Evolutionary conservation across 2,113 vertebrate species (phyloP).

Genomic region (Lanius collurio): DNA sequence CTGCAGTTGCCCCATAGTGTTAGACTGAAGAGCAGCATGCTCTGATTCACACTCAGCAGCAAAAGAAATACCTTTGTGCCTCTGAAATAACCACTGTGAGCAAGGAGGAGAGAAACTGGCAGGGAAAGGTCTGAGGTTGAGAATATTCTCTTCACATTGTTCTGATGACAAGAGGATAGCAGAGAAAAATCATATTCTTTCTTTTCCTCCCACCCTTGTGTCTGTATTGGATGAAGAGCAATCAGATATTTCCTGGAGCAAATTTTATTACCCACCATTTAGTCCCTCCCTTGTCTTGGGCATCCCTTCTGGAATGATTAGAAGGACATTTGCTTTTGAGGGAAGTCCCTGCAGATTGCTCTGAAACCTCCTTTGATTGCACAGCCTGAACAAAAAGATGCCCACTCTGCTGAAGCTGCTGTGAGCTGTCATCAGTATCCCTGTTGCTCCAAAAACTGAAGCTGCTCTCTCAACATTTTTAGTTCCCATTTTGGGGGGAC

Average conservation of each 20-base stretch:
- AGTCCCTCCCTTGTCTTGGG: neutral
- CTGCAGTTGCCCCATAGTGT: conserved; percentile 20
- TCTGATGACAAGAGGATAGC: neutral
- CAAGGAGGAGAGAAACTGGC: neutral
- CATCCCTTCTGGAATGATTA: neutral
- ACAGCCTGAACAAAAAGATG: neutral
- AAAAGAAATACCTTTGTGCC: neutral
- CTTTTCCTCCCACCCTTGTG: neutral
- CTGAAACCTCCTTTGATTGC: neutral
- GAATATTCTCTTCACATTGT: neutral
- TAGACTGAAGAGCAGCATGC: neutral
- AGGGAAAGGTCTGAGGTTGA: neutral
- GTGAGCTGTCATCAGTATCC: neutral
- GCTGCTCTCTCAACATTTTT: neutral
- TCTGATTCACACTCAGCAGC: neutral
- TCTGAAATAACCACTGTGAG: neutral
- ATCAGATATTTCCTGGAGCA: neutral
- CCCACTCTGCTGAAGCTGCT: neutral
- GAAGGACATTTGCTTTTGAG: neutral
- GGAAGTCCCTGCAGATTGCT: neutral
- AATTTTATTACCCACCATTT: neutral
- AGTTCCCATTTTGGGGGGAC: neutral
- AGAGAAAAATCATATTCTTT: neutral
- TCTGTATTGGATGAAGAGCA: neutral
- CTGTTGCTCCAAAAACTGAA: neutral